Conservation (phyloP, 1,140 invertebrate genomes). For the Stegodyphus mimosarum region DNA sequence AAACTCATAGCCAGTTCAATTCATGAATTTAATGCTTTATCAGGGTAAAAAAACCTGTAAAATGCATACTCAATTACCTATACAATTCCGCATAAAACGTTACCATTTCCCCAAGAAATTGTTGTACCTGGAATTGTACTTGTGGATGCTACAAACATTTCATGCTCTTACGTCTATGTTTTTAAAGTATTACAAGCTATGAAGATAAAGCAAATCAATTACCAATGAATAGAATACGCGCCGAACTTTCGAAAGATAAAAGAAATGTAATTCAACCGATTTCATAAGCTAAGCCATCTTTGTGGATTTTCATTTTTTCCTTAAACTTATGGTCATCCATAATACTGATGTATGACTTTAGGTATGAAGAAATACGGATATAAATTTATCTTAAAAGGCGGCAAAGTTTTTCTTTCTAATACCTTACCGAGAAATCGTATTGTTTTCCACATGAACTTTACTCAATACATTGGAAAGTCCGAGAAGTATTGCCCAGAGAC, state of each 20-base stretch:
- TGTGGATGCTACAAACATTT: too few relatives aligned
- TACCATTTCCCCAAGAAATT: too few relatives aligned
- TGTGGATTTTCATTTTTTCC: not conserved
- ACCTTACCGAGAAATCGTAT: conserved; percentile 38
- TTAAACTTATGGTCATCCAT: conserved; percentile 47
- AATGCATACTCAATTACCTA: too few relatives aligned
- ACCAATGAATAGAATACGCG: not conserved
- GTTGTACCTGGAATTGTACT: too few relatives aligned
- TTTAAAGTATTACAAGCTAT: not conserved
- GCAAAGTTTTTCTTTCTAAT: conserved; percentile 33
- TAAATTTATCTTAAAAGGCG: conserved; percentile 53
- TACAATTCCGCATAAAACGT: too few relatives aligned
- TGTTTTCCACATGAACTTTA: conserved; percentile 31
- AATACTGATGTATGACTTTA: conserved; percentile 36
- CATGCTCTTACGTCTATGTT: too few relatives aligned
- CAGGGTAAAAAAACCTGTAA: too few relatives aligned
- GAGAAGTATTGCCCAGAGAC: conserved; percentile 19
- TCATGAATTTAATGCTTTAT: too few relatives aligned
- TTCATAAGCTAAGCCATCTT: conserved; percentile 30
- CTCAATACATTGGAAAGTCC: conserved; percentile 24
- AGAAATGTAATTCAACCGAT: conserved; percentile 4
- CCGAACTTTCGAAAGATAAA: too few relatives aligned
- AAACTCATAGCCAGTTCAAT: too few relatives aligned
- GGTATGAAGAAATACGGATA: conserved; percentile 39
- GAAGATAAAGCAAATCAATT: conserved; percentile 18